These are phyloP conservation scores for Aphelocoma californica DNA, from an alignment of 2,797 vertebrate genomes.

Conservation along the genomic window DNA sequence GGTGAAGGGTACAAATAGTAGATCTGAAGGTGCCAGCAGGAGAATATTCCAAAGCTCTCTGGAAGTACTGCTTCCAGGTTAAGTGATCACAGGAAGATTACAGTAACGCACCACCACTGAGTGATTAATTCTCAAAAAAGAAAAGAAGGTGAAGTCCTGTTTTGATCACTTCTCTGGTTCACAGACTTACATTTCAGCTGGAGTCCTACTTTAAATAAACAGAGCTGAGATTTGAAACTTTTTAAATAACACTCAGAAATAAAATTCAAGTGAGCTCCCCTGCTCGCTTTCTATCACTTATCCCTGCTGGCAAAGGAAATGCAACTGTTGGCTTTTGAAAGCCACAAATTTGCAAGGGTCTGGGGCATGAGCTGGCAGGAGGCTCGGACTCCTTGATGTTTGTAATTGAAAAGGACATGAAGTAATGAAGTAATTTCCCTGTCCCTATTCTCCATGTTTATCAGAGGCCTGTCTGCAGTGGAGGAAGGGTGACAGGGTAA, in stretches of 20 bases:
- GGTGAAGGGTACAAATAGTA: background rate
- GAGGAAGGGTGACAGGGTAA: conserved; percentile 78
- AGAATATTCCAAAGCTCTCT: conserved; percentile 11
- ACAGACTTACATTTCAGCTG: conserved; percentile 12
- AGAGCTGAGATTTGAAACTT: conserved; percentile 40
- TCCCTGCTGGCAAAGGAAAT: conserved; percentile 61
- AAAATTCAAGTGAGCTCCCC: conserved; percentile 6
- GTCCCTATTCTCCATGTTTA: conserved; percentile 78
- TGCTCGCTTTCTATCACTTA: conserved; percentile 6
- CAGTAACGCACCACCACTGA: background rate
- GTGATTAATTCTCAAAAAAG: conserved; percentile 4
- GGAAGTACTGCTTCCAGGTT: conserved; percentile 8
- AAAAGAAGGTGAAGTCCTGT: background rate
- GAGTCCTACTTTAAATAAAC: conserved; percentile 44
- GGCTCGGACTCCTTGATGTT: conserved; percentile 64
- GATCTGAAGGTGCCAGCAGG: conserved; percentile 24
- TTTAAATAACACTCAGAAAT: conserved; percentile 46
- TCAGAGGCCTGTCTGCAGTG: conserved; percentile 73
- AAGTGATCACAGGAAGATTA: conserved; percentile 35
- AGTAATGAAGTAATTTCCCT: conserved; percentile 83
- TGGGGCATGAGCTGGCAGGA: conserved; percentile 65
- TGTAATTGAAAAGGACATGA: conserved; percentile 79
- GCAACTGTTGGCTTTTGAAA: conserved; percentile 70
- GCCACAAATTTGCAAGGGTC: conserved; percentile 55
- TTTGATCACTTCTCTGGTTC: conserved; percentile 43